phyloP scores from a whole-genome alignment of 2,113 vertebrate species.

The Megatriorchis doriae region DNA sequence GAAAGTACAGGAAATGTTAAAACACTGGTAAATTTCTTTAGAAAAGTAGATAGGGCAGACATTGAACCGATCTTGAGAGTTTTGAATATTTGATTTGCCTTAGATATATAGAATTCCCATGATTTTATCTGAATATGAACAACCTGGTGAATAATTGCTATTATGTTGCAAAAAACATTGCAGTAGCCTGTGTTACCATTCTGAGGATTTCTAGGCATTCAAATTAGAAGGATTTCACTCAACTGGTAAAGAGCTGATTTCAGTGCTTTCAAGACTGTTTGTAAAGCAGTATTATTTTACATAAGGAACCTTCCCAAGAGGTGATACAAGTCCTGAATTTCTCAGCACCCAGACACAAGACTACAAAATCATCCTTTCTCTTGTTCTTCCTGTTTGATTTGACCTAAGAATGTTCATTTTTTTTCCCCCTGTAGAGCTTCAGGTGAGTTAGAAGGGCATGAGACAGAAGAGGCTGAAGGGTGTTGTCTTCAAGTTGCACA shows the following conservation, averaged over 20 bases:
- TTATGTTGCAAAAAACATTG: not conserved
- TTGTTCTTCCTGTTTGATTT: not conserved
- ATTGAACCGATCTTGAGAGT: not conserved
- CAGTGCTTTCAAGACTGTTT: not conserved
- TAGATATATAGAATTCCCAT: not conserved
- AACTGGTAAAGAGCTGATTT: not conserved
- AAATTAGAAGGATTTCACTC: not conserved
- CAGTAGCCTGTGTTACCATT: not conserved
- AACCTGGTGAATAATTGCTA: not conserved
- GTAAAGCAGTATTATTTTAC: not conserved
- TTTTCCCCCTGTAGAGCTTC: not conserved
- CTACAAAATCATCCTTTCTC: not conserved
- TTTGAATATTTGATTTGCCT: not conserved
- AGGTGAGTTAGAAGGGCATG: not conserved
- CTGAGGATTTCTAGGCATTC: not conserved
- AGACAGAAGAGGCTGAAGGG: not conserved
- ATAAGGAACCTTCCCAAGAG: not conserved
- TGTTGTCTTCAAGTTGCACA: not conserved
- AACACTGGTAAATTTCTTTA: not conserved
- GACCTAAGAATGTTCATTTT: not conserved
- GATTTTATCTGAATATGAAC: not conserved
- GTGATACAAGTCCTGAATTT: not conserved
- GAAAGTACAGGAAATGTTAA: not conserved
- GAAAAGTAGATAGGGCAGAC: not conserved
- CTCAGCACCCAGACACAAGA: not conserved